Base-by-base conservation (phyloP, 2,888 invertebrate species). In the Erebia aethiops region DNA sequence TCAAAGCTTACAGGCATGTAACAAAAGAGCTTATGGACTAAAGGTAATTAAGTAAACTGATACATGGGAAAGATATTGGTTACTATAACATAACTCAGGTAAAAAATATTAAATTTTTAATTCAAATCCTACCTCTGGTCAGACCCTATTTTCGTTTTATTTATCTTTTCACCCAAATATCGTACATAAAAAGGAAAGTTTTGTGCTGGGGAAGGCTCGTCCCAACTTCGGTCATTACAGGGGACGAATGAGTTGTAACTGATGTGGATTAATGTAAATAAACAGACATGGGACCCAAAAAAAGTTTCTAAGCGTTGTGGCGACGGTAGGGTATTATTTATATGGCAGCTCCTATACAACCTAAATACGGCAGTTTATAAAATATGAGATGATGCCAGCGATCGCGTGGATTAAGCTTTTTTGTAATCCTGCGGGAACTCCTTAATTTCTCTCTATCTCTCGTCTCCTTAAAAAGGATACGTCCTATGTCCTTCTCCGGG, bases 191-290 rank as follows among this genome's bases (percentile, higher is more conserved):
- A 43, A 71, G 64, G n/a, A 60, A 73, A 71, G 52, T 69, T 71
- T 66, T 61, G n/a, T n/a, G 41, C 64, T 16, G 41, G 51, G 49
- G 51, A 49, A 57, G 54, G 57, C 65, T 35, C 71, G 51, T 60
- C 54, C 67, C 61, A 71, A 70, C 69, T 70, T 69, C 63, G 63
- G 70, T 71, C 71, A 75, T 75, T 75, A 75, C 51, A 62, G 21
- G 57, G 74, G 73, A 71, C 62, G 73, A 74, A 77, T 64, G 52
- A 61, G 70, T 54, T 69, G 69, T 67, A 66, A 71, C 54, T 60
- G 71, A 62, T 60, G 52, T 35, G 68, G 69, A 74, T 71, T 71
- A 71, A 62, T 54, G 69, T 62, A 18, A 46, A 67, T 67, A 68
- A 72, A 72, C 71, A 74, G 69, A 68, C 63, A 70, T 18, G 21